phyloP scores from a whole-genome alignment of 2,888 invertebrate genomes.

The Timema cristinae region DNA sequence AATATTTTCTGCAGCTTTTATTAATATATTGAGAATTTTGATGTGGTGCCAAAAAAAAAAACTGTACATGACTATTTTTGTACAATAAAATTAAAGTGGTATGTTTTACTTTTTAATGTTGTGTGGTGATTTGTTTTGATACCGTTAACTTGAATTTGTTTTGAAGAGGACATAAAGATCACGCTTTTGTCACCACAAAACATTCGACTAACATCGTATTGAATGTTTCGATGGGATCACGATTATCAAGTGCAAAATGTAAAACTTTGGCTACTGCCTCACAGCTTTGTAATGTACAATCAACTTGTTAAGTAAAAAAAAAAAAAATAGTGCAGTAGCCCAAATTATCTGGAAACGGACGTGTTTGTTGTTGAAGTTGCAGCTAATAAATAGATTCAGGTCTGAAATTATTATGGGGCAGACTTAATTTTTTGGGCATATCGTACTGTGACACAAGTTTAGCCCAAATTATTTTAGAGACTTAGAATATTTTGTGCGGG shows the following conservation, averaged over 20 bases:
- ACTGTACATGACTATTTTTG: background rate
- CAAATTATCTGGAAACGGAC: slow-evolving; percentile 4
- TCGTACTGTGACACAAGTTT: slow-evolving; percentile 10
- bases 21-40: too few species aligned
- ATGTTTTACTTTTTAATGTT: too few species aligned
- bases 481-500: slow-evolving; percentile 14
- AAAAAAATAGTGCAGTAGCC: background rate
- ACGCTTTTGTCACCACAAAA: too few species aligned
- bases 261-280: slow-evolving; percentile 15
- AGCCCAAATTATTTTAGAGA: slow-evolving; percentile 11
- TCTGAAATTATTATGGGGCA: too few species aligned
- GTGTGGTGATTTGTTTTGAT: too few species aligned
- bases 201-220: too few species aligned
- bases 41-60: background rate
- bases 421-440: slow-evolving; percentile 1
- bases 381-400: slow-evolving; percentile 5
- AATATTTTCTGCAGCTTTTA: too few species aligned
- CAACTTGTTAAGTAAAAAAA: too few species aligned
- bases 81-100: too few species aligned
- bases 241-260: background rate
- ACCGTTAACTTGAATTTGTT: too few species aligned
- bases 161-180: too few species aligned
- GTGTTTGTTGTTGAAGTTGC: background rate
- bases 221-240: slow-evolving; percentile 8
- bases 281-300: too few species aligned